Evolutionary conservation across 2,113 vertebrate species (phyloP).

Genomic region (Trematocara unimaculatum): DNA sequence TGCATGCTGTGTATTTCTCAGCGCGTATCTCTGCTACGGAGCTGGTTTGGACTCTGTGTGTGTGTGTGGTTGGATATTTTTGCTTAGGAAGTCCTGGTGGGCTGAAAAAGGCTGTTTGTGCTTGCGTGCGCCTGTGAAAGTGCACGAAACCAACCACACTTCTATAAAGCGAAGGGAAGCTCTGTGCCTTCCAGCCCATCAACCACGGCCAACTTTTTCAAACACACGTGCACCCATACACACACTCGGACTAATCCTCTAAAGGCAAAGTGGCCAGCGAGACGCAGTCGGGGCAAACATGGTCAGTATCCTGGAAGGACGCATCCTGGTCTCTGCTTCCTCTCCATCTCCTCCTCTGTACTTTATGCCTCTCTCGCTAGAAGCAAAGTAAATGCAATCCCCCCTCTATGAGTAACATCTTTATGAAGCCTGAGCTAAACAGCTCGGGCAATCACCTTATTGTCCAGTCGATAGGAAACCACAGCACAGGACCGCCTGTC

Average conservation of each 20-base stretch:
- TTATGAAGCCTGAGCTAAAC: slow-evolving; percentile 6
- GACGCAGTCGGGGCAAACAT: neutral
- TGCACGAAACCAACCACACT: neutral
- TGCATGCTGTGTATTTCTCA: accelerated
- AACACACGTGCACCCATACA: neutral
- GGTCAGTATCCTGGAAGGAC: slow-evolving; percentile 8
- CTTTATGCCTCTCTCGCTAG: neutral
- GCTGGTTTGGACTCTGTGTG: neutral
- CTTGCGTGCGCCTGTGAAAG: neutral
- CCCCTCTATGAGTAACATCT: neutral
- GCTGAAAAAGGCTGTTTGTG: neutral
- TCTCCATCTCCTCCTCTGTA: neutral
- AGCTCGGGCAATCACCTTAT: neutral
- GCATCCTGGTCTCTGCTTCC: neutral
- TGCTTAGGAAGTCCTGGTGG: neutral
- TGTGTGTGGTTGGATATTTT: neutral
- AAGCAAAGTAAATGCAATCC: neutral
- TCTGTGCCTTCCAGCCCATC: neutral
- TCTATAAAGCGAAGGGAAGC: neutral
- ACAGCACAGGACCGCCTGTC: neutral
- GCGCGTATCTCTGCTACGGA: neutral
- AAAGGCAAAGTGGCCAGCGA: slow-evolving; percentile 9
- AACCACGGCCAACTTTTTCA: neutral
- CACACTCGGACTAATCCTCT: slow-evolving; percentile 18
- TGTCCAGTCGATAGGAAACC: neutral